Base-by-base conservation (phyloP, 2,888 invertebrate species). In the Carcina quercana region DNA sequence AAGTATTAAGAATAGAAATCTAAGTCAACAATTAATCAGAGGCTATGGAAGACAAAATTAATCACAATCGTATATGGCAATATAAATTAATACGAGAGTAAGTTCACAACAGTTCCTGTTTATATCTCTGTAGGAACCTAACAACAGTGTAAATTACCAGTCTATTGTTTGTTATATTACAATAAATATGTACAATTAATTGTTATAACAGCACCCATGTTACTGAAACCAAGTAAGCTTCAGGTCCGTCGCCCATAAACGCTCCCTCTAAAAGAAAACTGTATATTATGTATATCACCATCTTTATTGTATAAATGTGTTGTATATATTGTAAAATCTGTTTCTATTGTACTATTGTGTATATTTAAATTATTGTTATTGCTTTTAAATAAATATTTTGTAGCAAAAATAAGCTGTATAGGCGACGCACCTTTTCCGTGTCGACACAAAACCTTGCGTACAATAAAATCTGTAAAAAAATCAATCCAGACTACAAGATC, bases 401-500 rank as follows among this genome's bases (percentile, higher is more conserved):
- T 76, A 74, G 76, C 74, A 78, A 79, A 80, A 76, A 72, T 74
- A 75, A 74, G 72, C 70, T 44, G 38, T 58, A 59, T 58, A 58
- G 74, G 72, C 79, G 79, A 58, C 69, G 69, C 52, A 59, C 28
- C 58, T 52, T 38, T 29, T 19, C 38, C 46, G n/a, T 40, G 39
- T 43, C 46, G 38, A 51, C 42, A 60, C 57, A 60, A 63, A 61
- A 59, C 54, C 58, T 58, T 59, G 68, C 63, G 46, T 64, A 56
- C 53, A 80, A 80, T 82, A 82, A 79, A 82, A 78, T 82, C 76
- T 82, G 64, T 72, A 66, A 69, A 72, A 71, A 79, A 71, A 70
- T 71, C 78, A 83, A 80, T 78, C 83, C 83, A 82, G 83, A 83
- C 74, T 83, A 83, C 83, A 82, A 83, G 82, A 83, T 82, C 82